Base-by-base conservation (phyloP, 1,140 invertebrate genomes). In the Drosophila nigrodunni region DNA sequence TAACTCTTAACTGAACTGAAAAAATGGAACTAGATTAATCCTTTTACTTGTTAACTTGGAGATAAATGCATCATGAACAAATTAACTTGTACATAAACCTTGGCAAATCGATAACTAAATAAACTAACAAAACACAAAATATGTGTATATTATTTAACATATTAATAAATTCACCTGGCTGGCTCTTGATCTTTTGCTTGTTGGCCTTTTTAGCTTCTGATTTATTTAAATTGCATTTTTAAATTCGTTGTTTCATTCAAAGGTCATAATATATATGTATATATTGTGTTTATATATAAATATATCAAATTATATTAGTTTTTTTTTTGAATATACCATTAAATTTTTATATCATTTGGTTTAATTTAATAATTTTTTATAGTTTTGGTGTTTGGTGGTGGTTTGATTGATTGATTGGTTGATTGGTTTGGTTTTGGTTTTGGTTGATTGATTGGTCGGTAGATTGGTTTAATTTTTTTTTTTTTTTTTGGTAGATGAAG, bases 171-270 rank as follows among this genome's bases (percentile, higher is more conserved):
- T 97, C 96, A 97, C 96, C 96, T 95, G 96, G 94, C 93, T 96
- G 93, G 93, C 96, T 97, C 95, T 97, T 97, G 94, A 96, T 96
- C 94, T 96, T 96, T 94, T 96, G 83, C 49, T 88, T 88, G 80
- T 13, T 95, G 94, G 96, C 95, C 95, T 97, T 97, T 97, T 97
- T 97, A 95, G 96, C 96, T 95, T 97, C 97, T 97, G 95, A 67
- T 88, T 79, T 70, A 66, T 68, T 46, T 37, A 49, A 58, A 54
- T 54, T 21, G 47, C 25, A 66, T 74, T 68, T 60, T 54, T 18
- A 55, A 44, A 58, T 74, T 77, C 34, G 68, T 67, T 71, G 34
- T 55, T 79, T 75, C 55, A 79, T 49, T 68, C 50, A 39, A 59
- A 30, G 37, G 54, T 71, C 34, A n/a, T 50, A 62, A 61, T 55